These are phyloP conservation scores for Rhinolophus sinicus DNA, from an alignment of 2,113 vertebrate species.

Conservation along the genomic window DNA sequence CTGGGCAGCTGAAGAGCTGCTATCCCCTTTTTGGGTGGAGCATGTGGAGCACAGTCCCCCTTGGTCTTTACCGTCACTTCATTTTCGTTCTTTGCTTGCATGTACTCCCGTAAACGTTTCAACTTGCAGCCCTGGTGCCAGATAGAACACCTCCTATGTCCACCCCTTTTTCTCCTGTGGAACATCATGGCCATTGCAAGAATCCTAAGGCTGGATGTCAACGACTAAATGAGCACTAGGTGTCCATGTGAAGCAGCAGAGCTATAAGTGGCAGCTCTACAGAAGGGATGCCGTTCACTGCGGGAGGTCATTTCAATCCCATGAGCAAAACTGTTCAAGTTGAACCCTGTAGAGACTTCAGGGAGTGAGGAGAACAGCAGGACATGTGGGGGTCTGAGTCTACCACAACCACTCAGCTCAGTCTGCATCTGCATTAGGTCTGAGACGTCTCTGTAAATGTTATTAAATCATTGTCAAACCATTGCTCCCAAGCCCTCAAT, in stretches of 20 bases:
- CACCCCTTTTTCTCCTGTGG: not conserved
- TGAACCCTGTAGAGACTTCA: not conserved
- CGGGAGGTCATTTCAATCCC: not conserved
- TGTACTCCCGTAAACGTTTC: not conserved
- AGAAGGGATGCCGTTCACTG: not conserved
- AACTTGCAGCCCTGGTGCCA: not conserved
- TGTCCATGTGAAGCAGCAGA: not conserved
- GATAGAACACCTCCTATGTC: not conserved
- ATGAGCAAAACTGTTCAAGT: not conserved
- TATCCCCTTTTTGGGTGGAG: not conserved
- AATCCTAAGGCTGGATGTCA: not conserved
- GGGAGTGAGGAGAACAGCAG: not conserved
- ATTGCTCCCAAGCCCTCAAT: not conserved
- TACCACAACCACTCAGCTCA: not conserved
- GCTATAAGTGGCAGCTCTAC: not conserved
- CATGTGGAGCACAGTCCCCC: fast-evolving
- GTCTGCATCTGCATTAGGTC: too few relatives aligned
- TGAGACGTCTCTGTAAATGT: not conserved
- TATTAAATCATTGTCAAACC: not conserved
- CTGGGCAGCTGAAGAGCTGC: not conserved
- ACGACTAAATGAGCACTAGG: not conserved
- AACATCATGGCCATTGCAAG: not conserved
- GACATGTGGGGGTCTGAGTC: not conserved
- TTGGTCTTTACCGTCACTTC: not conserved
- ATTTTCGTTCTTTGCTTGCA: not conserved